Conservation (phyloP, 1,140 invertebrate species). For the Daktulosphaira vitifoliae region DNA sequence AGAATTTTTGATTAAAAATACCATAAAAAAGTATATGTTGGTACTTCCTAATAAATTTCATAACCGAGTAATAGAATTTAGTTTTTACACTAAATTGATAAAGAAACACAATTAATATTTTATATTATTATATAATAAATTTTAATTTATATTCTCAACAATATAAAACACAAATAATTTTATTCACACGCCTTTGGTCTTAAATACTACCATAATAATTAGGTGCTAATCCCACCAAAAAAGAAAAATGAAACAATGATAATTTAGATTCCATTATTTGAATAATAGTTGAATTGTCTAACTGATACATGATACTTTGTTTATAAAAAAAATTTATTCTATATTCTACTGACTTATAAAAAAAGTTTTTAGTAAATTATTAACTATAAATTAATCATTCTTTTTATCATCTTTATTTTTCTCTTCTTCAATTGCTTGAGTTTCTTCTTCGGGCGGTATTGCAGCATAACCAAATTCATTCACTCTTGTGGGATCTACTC, state of each 20-base stretch:
- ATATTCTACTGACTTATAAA: not conserved
- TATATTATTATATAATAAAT: no score
- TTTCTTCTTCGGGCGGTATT: constrained; percentile 39
- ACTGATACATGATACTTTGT: constrained; percentile 3
- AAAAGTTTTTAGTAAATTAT: no score
- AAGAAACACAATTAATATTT: no score
- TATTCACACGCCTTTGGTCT: not conserved
- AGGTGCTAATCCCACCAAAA: constrained; percentile 11
- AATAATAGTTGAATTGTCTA: constrained; percentile 12
- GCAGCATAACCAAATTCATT: constrained; percentile 94
- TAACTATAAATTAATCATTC: constrained; percentile 11
- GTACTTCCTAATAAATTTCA: no score
- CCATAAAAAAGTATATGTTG: no score
- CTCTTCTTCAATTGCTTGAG: constrained; percentile 6
- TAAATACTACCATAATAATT: constrained; percentile 8
- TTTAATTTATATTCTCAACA: not conserved
- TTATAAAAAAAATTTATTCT: not conserved
- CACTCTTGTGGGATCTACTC: constrained; percentile 82
- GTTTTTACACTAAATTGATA: no score
- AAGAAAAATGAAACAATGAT: constrained; percentile 17
- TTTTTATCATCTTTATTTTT: constrained; percentile 22
- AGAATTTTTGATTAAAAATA: no score
- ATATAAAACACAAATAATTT: constrained; percentile 13
- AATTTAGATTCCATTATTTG: not conserved
- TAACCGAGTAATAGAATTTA: no score